Evolutionary conservation across 2,113 vertebrate genomes (phyloP), one percentile per base, ranked within the genome.

Genomic region (Bolborhynchus lineola): DNA sequence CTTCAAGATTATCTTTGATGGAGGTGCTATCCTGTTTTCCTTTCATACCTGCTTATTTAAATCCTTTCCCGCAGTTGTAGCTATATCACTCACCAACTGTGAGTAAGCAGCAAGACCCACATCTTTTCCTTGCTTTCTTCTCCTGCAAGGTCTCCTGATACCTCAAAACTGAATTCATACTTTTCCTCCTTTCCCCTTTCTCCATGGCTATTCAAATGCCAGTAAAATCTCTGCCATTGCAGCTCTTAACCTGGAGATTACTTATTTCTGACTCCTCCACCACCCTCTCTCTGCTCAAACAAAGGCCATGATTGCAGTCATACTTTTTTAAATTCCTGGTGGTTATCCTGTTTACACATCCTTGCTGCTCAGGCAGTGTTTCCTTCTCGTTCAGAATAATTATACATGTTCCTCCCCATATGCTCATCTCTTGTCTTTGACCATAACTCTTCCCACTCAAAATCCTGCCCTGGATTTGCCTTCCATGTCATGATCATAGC

Each of bases 321-420:
- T 82, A 78, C 29, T 83, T 89, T 75, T 75, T 39, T 81, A 94
- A 92, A 92, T 95, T 92, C 90, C 75, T 86, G 90, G 64, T 86
- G 88, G 93, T 96, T 95, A 95, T 70, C 50, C 63, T 92, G 71
- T 95, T 94, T 95, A 86, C 71, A 82, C 82, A 82, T 88, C 78
- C 84, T 93, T 82, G 75, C 71, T 90, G 69, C 62, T 95, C 49
- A 77, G 63, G 74, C 68, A 86, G 39, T 9, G n/a, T 63, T 90
- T 84, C 55, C 65, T 86, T 83, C 88, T 86, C 2, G 0, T 67
- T 86, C 59, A 52, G n/a, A 92, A 68, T 44, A 79, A 85, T 44
- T 89, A 57, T 44, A 44, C 62, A 21, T 86, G 65, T 70, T 94
- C 57, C 70, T 84, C 26, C 42, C 37, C 2, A 8, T 18, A 59